Evolutionary conservation across 2,797 vertebrate species (phyloP).

Genomic region (Pseudopleuronectes americanus): DNA sequence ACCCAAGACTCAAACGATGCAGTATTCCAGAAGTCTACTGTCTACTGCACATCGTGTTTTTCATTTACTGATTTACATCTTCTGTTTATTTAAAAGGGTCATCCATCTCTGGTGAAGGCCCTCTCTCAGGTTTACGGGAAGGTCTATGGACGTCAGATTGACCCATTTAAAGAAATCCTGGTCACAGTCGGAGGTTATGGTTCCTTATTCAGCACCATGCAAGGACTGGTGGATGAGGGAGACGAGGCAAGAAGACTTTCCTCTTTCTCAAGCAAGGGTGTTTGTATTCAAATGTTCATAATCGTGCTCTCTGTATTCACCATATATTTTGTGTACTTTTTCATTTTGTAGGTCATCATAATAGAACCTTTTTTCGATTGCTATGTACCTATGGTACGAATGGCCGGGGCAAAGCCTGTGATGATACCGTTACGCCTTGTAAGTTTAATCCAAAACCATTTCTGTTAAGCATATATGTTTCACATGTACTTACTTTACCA

Average conservation of each 20-base stretch:
- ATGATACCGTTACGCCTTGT: conserved; percentile 89
- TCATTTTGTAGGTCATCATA: conserved; percentile 90
- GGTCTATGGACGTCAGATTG: conserved; percentile 84
- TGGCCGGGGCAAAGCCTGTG: conserved; percentile 93
- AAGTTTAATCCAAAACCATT: conserved; percentile 71
- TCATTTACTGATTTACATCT: background rate
- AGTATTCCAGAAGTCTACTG: no score
- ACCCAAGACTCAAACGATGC: no score
- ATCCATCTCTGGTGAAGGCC: conserved; percentile 90
- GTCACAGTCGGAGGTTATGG: conserved; percentile 95
- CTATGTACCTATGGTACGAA: conserved; percentile 94
- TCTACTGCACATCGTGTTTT: background rate
- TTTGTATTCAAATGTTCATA: background rate
- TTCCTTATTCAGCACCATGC: conserved; percentile 91
- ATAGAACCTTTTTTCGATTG: conserved; percentile 96
- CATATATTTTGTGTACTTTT: background rate
- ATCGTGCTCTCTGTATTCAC: background rate
- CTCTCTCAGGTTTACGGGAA: conserved; percentile 91
- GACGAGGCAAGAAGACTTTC: conserved; percentile 88
- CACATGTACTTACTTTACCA: background rate
- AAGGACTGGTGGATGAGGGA: conserved; percentile 91
- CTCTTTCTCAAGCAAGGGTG: background rate
- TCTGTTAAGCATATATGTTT: background rate
- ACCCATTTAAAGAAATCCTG: conserved; percentile 91
- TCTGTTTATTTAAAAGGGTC: conserved; percentile 82